A percentile compares a stretch with the other conserved stretches of the same genome.
These are phyloP conservation scores for Drosophila formosana DNA, from an alignment of 2,888 invertebrate genomes.

Conservation along the genomic window DNA sequence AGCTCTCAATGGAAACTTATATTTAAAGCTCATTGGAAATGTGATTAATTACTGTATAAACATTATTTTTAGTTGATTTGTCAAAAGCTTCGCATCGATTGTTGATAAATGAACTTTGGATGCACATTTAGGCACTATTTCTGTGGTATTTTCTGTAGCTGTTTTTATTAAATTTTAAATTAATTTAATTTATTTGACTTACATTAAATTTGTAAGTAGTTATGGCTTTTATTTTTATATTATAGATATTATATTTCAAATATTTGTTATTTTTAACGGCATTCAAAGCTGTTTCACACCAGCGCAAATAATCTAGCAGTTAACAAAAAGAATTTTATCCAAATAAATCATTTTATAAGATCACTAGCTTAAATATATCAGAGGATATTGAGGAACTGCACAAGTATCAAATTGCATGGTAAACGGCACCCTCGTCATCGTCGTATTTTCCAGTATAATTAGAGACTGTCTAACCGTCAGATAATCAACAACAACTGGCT, in stretches of 20 bases:
- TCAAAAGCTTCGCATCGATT: background rate
- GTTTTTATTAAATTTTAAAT: too few relatives aligned
- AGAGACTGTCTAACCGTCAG: constrained; percentile 16
- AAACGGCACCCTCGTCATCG: constrained; percentile 25
- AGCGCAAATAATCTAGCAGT: too few relatives aligned
- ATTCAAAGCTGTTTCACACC: too few relatives aligned
- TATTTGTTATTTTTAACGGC: too few relatives aligned
- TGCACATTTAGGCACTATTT: too few relatives aligned
- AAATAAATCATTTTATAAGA: background rate
- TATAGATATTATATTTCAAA: too few relatives aligned
- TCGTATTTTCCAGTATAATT: constrained; percentile 26
- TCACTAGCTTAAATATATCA: background rate
- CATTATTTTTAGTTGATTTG: background rate
- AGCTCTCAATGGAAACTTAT: background rate
- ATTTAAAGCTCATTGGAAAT: background rate
- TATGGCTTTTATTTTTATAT: too few relatives aligned
- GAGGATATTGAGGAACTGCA: background rate
- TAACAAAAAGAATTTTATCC: too few relatives aligned
- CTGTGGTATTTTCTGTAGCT: too few relatives aligned
- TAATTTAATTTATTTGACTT: too few relatives aligned
- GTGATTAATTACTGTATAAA: background rate
- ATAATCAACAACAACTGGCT: constrained; percentile 16
- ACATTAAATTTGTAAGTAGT: too few relatives aligned
- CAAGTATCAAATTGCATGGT: constrained; percentile 7
- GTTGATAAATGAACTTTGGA: background rate